A percentile compares a stretch with the other conserved stretches of the same genome.
Evolutionary conservation across 2,888 invertebrate species (phyloP).

Genomic region (Meta bourneti): DNA sequence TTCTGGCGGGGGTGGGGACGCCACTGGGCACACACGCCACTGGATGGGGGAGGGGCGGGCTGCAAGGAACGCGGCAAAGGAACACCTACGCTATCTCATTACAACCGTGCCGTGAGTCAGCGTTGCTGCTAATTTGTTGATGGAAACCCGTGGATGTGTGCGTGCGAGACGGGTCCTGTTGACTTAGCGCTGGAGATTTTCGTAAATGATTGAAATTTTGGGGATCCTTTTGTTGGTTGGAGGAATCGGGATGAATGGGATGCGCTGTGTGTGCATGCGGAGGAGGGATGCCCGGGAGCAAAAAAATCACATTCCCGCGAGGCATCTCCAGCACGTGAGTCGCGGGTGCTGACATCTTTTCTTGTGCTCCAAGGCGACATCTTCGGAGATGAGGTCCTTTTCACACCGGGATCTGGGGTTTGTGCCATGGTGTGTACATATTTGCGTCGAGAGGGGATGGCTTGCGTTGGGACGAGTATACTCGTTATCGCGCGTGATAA

Average conservation of each 20-base stretch:
- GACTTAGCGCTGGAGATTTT: constrained; percentile 71
- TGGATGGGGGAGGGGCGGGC: neutral
- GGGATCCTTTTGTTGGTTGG: constrained; percentile 64
- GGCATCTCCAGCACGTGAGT: no score
- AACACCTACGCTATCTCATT: constrained; percentile 74
- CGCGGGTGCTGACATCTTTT: no score
- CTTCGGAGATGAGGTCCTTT: no score
- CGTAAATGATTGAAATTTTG: constrained; percentile 75
- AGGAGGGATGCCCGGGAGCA: neutral
- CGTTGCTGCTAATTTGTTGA: constrained; percentile 76
- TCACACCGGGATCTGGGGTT: no score
- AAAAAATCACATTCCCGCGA: no score
- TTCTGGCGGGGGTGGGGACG: constrained; percentile 24
- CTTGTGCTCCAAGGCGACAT: no score
- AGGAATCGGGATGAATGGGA: constrained; percentile 50
- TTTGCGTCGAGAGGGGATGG: no score
- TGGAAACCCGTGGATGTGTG: constrained; percentile 56
- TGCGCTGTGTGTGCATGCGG: neutral
- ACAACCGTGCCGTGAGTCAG: constrained; percentile 72
- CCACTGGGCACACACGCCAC: constrained; percentile 10
- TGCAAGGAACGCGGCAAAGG: constrained; percentile 16
- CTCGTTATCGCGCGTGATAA: no score
- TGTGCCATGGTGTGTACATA: no score
- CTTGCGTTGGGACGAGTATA: no score
- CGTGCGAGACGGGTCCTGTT: constrained; percentile 37